A percentile compares a stretch with the other conserved stretches of the same genome.
These are phyloP conservation scores for Drosophila fulvimacula DNA, from an alignment of 2,888 invertebrate species.

Conservation along the genomic window DNA sequence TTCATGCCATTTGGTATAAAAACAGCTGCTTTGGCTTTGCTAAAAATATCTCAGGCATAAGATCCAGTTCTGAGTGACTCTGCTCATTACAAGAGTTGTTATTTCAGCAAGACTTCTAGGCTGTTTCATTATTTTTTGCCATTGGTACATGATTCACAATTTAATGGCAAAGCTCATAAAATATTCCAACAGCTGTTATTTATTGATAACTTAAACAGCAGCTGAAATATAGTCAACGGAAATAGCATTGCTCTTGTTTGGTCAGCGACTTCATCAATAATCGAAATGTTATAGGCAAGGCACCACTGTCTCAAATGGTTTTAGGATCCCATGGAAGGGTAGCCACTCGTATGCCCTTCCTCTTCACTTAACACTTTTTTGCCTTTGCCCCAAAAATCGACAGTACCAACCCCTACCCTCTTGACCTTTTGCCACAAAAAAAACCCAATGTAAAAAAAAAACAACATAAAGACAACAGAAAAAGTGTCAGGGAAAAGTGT, in stretches of 20 bases:
- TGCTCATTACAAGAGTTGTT: not conserved
- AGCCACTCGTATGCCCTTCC: not conserved
- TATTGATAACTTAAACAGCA: not conserved
- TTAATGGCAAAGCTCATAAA: not conserved
- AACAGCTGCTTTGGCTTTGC: not conserved
- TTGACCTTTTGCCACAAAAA: conserved; percentile 39
- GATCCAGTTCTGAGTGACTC: not conserved
- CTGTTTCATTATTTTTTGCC: not conserved
- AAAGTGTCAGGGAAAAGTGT: conserved; percentile 19
- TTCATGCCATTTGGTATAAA: not conserved
- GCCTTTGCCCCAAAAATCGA: not conserved
- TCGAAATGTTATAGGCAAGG: not conserved
- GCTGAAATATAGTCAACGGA: not conserved
- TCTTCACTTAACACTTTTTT: not conserved
- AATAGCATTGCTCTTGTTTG: not conserved
- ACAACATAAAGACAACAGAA: conserved; percentile 5
- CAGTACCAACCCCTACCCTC: not conserved
- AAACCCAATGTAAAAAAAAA: conserved; percentile 4
- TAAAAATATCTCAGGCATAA: not conserved
- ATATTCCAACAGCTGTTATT: not conserved
- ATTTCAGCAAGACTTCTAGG: not conserved
- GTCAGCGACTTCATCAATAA: not conserved
- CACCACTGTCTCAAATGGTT: not conserved
- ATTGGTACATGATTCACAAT: not conserved
- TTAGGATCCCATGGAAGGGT: not conserved